Conservation (phyloP, 2,113 vertebrate species). For the Tricholaema leucomelas region DNA sequence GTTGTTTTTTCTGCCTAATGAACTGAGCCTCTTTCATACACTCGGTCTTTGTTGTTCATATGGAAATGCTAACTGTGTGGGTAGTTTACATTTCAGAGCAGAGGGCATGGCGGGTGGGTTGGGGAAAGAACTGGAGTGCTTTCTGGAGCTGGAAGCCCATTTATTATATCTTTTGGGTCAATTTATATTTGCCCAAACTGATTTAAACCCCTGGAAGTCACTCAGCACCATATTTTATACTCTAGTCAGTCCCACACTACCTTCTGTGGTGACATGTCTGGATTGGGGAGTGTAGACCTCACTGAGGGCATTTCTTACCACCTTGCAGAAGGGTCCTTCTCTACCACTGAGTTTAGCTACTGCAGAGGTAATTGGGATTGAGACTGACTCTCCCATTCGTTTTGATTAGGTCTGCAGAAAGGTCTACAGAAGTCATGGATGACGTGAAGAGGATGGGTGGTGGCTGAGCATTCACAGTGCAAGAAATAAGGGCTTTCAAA, state of each 20-base stretch:
- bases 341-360: background rate
- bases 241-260: background rate
- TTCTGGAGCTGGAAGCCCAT: background rate
- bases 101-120: background rate
- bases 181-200: background rate
- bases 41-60: background rate
- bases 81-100: background rate
- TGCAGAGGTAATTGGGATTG: background rate
- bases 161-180: background rate
- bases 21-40: background rate
- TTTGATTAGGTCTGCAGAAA: background rate
- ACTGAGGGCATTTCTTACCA: background rate
- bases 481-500: background rate
- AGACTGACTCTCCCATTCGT: background rate
- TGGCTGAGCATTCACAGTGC: background rate
- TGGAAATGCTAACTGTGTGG: background rate
- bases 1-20: background rate
- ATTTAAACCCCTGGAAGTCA: background rate
- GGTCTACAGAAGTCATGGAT: background rate
- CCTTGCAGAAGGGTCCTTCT: accelerated
- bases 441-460: background rate
- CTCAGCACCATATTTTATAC: background rate
- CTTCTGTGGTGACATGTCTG: background rate
- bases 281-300: background rate
- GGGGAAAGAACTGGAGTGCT: background rate